Conservation (phyloP, 2,888 invertebrate species). For the Strigamia maritima region DNA sequence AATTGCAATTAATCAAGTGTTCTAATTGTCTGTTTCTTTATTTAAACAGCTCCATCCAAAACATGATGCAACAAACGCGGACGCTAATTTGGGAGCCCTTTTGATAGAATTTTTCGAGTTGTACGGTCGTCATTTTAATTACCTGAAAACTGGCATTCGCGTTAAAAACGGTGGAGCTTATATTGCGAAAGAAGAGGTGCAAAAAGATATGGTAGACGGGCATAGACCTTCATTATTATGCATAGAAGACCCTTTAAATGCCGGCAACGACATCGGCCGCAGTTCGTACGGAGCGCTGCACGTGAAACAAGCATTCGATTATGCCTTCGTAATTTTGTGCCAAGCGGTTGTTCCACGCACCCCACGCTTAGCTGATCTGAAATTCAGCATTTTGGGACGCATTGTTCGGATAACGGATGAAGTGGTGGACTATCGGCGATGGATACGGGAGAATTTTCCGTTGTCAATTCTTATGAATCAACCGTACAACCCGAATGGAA, state of each 20-base stretch:
- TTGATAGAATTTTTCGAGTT: conserved; percentile 96
- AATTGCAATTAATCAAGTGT: too few relatives aligned
- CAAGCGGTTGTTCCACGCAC: conserved; percentile 47
- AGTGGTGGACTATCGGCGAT: conserved; percentile 70
- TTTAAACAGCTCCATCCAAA: conserved; percentile 74
- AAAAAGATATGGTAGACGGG: conserved; percentile 89
- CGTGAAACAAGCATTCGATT: conserved; percentile 91
- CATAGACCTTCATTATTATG: conserved; percentile 90
- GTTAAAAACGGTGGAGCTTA: conserved; percentile 91
- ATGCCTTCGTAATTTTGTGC: conserved; percentile 66
- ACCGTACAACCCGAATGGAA: conserved; percentile 2
- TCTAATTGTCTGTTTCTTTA: too few relatives aligned
- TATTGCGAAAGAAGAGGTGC: conserved; percentile 85
- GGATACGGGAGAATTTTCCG: conserved; percentile 62
- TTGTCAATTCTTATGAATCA: conserved; percentile 40
- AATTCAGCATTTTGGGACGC: conserved; percentile 74
- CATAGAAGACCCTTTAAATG: conserved; percentile 93
- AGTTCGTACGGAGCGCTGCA: conserved; percentile 92
- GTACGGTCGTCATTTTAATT: conserved; percentile 94
- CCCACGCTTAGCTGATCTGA: conserved; percentile 42
- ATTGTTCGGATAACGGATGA: conserved; percentile 91
- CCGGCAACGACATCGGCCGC: conserved; percentile 93
- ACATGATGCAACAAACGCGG: conserved; percentile 62
- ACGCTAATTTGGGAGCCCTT: conserved; percentile 83
- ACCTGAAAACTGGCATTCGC: conserved; percentile 87